Evolutionary conservation across 1,140 invertebrate genomes (phyloP).

Genomic region (Lepidurus packardi): DNA sequence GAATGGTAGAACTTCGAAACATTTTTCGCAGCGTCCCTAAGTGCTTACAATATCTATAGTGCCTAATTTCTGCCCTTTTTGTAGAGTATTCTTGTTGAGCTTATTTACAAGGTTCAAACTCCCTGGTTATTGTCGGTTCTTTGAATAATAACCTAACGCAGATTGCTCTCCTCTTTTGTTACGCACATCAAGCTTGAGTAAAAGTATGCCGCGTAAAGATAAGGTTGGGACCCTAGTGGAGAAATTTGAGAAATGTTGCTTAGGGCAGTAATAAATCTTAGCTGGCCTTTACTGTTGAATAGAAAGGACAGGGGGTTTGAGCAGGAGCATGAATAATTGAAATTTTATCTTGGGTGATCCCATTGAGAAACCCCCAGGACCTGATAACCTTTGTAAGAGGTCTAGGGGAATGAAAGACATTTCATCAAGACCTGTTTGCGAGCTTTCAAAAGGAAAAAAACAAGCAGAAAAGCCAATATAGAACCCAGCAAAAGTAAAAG

Average conservation of each 20-base stretch:
- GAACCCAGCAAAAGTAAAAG: neutral
- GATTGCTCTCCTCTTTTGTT: too few species aligned
- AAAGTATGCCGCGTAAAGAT: too few species aligned
- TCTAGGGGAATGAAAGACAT: conserved; percentile 9
- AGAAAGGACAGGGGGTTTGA: neutral
- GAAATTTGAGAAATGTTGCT: neutral
- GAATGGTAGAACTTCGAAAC: too few species aligned
- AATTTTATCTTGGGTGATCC: neutral
- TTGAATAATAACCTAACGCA: too few species aligned
- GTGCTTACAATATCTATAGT: too few species aligned
- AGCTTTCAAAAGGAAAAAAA: neutral
- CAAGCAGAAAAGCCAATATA: neutral
- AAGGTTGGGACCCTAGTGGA: neutral
- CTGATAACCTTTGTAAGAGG: neutral
- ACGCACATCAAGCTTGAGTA: too few species aligned
- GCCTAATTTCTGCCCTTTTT: too few species aligned
- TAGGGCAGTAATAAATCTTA: conserved; percentile 3
- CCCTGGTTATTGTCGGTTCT: too few species aligned
- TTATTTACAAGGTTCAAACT: too few species aligned
- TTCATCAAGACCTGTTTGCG: neutral
- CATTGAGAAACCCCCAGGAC: conserved; percentile 5
- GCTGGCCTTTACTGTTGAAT: neutral
- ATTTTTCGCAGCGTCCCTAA: too few species aligned
- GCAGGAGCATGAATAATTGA: neutral
- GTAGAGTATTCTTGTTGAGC: too few species aligned